phyloP scores from a whole-genome alignment of 2,888 invertebrate species.

The Cybosia mesomella region DNA sequence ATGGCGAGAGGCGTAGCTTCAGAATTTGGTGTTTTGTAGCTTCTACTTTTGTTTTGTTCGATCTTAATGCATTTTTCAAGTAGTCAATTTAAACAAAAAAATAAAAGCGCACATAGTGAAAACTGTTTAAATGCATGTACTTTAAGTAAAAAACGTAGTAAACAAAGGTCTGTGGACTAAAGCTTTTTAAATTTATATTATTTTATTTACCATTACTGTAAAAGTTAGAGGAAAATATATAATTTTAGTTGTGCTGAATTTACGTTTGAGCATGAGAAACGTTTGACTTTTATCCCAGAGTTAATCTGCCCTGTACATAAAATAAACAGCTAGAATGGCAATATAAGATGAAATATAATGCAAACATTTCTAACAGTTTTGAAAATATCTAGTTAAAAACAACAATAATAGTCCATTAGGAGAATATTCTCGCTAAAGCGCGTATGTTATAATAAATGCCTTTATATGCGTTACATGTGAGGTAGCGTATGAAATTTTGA shows the following conservation, averaged over 20 bases:
- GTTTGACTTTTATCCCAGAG: not conserved
- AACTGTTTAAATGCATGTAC: not conserved
- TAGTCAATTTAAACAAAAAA: not conserved
- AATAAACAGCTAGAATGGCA: too few relatives aligned
- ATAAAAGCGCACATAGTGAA: not conserved
- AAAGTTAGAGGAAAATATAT: not conserved
- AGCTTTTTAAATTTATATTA: not conserved
- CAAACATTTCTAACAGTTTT: too few relatives aligned
- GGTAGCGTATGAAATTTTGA: too few relatives aligned
- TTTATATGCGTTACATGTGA: too few relatives aligned
- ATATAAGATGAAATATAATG: too few relatives aligned
- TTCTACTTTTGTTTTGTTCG: slow-evolving; percentile 19
- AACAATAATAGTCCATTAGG: too few relatives aligned
- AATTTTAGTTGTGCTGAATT: not conserved
- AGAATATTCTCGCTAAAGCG: too few relatives aligned
- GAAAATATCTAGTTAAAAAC: too few relatives aligned
- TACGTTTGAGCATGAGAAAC: not conserved
- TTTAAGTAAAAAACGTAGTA: not conserved
- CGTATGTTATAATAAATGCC: too few relatives aligned
- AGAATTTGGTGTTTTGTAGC: slow-evolving; percentile 29
- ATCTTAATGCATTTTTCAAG: slow-evolving; percentile 33
- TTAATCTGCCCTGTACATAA: too few relatives aligned
- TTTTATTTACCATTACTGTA: not conserved
- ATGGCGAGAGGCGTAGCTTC: slow-evolving; percentile 53
- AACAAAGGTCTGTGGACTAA: not conserved